phyloP scores from a whole-genome alignment of 1,140 invertebrate species.

The Ridgeia piscesae region DNA sequence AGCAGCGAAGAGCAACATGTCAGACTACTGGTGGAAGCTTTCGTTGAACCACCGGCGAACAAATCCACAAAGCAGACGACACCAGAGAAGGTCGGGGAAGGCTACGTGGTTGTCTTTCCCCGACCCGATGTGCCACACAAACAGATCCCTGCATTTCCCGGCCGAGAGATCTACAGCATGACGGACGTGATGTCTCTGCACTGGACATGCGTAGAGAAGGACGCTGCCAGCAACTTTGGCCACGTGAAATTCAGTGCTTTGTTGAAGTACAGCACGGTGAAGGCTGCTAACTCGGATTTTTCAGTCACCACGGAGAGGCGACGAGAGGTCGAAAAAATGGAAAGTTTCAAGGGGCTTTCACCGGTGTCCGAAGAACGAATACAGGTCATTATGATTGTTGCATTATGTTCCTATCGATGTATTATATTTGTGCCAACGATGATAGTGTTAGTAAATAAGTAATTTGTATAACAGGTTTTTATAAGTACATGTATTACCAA shows the following conservation, averaged over 20 bases:
- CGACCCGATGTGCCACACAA: background rate
- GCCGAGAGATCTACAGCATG: background rate
- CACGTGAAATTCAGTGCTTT: background rate
- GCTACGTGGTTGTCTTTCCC: background rate
- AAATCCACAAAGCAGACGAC: background rate
- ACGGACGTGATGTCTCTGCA: background rate
- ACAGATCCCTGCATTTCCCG: background rate
- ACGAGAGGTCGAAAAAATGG: background rate
- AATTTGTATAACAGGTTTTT: background rate
- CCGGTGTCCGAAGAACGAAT: background rate
- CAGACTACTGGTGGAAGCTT: background rate
- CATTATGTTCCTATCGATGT: background rate
- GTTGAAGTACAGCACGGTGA: background rate
- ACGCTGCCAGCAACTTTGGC: background rate
- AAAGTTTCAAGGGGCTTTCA: background rate
- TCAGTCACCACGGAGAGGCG: background rate
- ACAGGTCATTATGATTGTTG: background rate
- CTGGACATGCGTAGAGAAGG: background rate
- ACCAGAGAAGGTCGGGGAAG: background rate
- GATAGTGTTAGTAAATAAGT: background rate
- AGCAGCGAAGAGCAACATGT: background rate
- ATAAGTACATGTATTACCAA: too few relatives aligned
- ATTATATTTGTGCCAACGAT: background rate
- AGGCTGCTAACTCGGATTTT: background rate
- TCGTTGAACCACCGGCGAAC: background rate